phyloP scores from a whole-genome alignment of 2,113 vertebrate genomes.

The Neopipo cinnamomea region DNA sequence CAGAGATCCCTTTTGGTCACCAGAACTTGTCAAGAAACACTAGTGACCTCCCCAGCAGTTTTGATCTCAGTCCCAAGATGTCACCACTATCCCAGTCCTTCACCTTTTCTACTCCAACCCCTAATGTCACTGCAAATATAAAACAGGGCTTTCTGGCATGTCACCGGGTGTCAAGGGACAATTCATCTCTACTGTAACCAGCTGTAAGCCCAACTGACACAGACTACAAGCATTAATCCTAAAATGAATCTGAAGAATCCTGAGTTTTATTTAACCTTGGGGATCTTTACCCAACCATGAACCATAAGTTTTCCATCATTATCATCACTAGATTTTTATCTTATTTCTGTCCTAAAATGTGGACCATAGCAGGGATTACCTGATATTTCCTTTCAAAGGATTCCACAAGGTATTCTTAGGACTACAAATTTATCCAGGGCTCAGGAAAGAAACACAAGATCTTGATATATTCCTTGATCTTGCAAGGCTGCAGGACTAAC shows the following conservation, averaged over 20 bases:
- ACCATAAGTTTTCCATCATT: not conserved
- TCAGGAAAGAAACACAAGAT: not conserved
- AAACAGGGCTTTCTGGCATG: not conserved
- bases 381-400: not conserved
- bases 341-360: not conserved
- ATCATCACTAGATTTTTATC: not conserved
- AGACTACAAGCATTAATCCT: not conserved
- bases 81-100: not conserved
- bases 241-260: not conserved
- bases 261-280: not conserved
- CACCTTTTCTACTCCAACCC: not conserved
- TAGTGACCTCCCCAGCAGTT: not conserved
- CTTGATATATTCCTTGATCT: not conserved
- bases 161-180: fast-evolving
- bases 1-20: not conserved
- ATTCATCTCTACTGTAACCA: not conserved
- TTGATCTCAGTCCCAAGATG: not conserved
- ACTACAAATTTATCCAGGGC: not conserved
- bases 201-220: not conserved
- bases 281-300: not conserved
- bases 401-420: not conserved
- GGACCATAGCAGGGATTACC: not conserved
- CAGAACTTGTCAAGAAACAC: not conserved
- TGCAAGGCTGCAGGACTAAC: not conserved
- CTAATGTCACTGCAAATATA: not conserved